Evolutionary conservation across 2,888 invertebrate genomes (phyloP), one percentile per base, ranked within the genome.

Genomic region (Actias luna): DNA sequence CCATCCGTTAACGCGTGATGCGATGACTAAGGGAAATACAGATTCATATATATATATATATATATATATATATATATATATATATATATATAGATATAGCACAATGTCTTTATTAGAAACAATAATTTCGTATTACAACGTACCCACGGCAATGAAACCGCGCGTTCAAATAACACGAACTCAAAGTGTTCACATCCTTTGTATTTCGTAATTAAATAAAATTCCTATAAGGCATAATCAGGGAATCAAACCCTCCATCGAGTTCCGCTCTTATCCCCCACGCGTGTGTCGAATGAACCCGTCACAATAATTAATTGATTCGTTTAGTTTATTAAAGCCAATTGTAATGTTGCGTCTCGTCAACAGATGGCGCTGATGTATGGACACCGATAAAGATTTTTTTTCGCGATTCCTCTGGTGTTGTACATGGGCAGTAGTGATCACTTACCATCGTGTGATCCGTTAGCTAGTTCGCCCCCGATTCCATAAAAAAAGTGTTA

Each of bases 151-250:
- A 25, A 50, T 50, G 12, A 50, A 50, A 50, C 46, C 25, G 46
- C 46, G 55, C 29, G 55, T 55, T 29, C 29, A 55, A 1, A 29
- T 29, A 25, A 27, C 52, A 14, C 27, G 52, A 25, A 52, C 52
- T 25, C 55, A 55, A 55, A 27, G 52, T 2, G 5, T 29, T n/a
- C 29, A 10, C 29, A 2, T 14, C 55, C 55, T 55, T 55, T 55
- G 55, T 29, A n/a, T 29, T 29, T 29, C 16, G 55, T 55, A 55
- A 55, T 55, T 14, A 29, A 55, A 55, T 55, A 55, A 55, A 55
- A 29, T 29, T 29, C 29, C 16, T 55, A 50, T 25, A 25, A 50
- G 12, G 25, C 25, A 50, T 50, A 55, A 55, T 55, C 3, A 55
- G 29, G 29, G 29, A 8, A 16, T 55, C 29, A n/a, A 29, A 29